A percentile compares a stretch with the other conserved stretches of the same genome.
phyloP scores from a whole-genome alignment of 1,140 invertebrate species.

The Drosophila sproati region DNA sequence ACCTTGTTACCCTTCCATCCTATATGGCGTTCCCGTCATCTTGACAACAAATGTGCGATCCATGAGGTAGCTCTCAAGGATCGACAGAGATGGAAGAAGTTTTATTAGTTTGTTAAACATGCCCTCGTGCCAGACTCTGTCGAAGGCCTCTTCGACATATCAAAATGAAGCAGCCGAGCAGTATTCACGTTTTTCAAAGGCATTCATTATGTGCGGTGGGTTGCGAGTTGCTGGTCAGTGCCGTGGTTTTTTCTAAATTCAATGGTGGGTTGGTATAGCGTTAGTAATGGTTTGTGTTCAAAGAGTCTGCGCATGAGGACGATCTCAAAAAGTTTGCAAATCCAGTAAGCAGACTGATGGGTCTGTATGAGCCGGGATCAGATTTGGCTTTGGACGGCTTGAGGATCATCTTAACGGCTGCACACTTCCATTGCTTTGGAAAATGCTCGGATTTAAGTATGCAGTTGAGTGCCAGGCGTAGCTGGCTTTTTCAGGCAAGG shows the following conservation, averaged over 20 bases:
- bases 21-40: not conserved
- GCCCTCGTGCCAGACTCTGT: slow-evolving; percentile 27
- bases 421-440: slow-evolving; percentile 25
- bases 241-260: slow-evolving; percentile 18
- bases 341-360: slow-evolving; percentile 5
- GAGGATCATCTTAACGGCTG: not conserved
- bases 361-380: slow-evolving; percentile 7
- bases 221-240: slow-evolving; percentile 7
- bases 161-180: slow-evolving; percentile 37
- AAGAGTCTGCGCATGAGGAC: slow-evolving; percentile 2
- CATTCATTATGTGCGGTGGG: not conserved
- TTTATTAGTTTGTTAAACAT: slow-evolving; percentile 23
- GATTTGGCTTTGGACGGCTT: slow-evolving; percentile 24
- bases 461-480: not conserved
- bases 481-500: not conserved
- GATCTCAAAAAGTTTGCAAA: slow-evolving; percentile 29
- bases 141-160: slow-evolving; percentile 21
- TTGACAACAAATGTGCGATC: slow-evolving; percentile 15
- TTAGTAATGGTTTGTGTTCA: not conserved
- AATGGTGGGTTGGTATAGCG: slow-evolving; percentile 23
- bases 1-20: not conserved
- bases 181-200: slow-evolving; percentile 6
- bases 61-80: slow-evolving; percentile 11
- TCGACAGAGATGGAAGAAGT: not conserved
- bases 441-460: not conserved